Evolutionary conservation across 2,113 vertebrate species (phyloP), one percentile per base, ranked within the genome.

Genomic region (Nerophis ophidion): DNA sequence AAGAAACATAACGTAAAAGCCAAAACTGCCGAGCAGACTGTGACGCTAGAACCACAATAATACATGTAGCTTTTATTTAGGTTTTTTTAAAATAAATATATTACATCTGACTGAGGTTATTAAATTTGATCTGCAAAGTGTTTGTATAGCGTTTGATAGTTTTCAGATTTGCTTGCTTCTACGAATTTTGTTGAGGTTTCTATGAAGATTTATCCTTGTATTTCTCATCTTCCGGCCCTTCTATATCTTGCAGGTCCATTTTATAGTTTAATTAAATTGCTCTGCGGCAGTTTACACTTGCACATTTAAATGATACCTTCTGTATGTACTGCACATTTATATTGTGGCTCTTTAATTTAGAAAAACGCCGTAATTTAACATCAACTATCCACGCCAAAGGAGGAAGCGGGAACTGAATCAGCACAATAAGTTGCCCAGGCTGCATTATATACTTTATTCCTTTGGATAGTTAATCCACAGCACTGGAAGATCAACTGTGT

Each of bases 391-490:
- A 58, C 0, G 16, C 74, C 69, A 60, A 16, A 45, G 38, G 70
- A 19, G 34, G 67, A 77, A 82, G 77, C 10, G n/a, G 26, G 26
- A 26, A 26, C 26, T 38, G 33, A 55, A n/a, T 84, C 77, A 82
- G 71, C 74, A 69, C 11, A 26, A 61, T 54, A 26, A 65, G 60
- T 33, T 50, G 57, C 19, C 15, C 65, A 60, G 50, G 46, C 49
- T 10, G 45, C 13, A 8, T 26, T 59, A 50, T 63, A 68, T 53
- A n/a, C 77, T 75, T 76, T 78, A 81, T 72, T 84, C 75, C 81
- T 72, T 87, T 76, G 77, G 57, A 71, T 80, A 75, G 82, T 85
- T 74, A 72, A 61, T 64, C 47, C 69, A 53, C 49, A 16, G 36
- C 44, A 7, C 48, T 74, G 69, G 64, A 60, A 67, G 60, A 56